A percentile compares a stretch with the other conserved stretches of the same genome.
Conservation (phyloP, 2,113 vertebrate species). For the Gasterosteus nipponicus region DNA sequence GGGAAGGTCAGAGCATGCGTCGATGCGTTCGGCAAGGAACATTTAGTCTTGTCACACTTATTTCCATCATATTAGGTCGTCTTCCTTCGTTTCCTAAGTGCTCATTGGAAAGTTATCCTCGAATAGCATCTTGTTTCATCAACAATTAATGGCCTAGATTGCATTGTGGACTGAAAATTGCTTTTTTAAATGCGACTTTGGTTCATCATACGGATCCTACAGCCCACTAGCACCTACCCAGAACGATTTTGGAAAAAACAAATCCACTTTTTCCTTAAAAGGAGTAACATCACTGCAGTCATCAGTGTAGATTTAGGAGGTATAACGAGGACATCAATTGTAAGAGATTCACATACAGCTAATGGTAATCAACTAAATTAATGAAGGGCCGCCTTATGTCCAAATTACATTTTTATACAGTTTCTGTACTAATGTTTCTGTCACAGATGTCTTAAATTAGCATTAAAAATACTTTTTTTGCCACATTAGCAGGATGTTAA, state of each 20-base stretch:
- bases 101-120: constrained; percentile 67
- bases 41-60: constrained; percentile 77
- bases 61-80: constrained; percentile 78
- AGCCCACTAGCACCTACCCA: constrained; percentile 52
- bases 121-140: constrained; percentile 75
- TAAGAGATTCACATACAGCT: not conserved
- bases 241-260: constrained; percentile 32
- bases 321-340: not conserved
- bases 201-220: constrained; percentile 62
- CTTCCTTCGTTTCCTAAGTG: constrained; percentile 69
- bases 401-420: not conserved
- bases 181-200: constrained; percentile 76
- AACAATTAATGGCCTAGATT: constrained; percentile 69
- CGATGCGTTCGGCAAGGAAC: constrained; percentile 57
- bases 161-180: constrained; percentile 64
- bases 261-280: constrained; percentile 25
- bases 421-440: not conserved
- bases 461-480: not conserved
- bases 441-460: not conserved
- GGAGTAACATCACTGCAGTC: constrained; percentile 24
- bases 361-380: not conserved
- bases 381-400: not conserved
- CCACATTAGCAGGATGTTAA: not conserved
- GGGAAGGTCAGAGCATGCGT: constrained; percentile 72
- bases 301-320: not conserved